phyloP scores from a whole-genome alignment of 2,797 vertebrate species.

The Peromyscus melanophrys region DNA sequence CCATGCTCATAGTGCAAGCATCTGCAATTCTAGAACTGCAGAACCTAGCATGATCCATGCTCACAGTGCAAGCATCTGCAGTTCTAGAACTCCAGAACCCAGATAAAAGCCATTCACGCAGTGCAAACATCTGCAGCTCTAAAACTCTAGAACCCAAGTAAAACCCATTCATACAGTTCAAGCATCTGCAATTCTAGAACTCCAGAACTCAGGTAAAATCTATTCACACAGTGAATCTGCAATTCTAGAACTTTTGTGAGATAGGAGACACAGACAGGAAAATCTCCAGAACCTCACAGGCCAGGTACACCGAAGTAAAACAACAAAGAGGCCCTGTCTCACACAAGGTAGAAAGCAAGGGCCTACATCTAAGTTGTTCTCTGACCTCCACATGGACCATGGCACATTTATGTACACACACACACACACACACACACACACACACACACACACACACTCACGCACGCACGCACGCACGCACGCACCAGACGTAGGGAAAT shows the following conservation, averaged over 20 bases:
- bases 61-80: background rate
- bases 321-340: background rate
- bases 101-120: background rate
- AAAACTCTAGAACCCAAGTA: background rate
- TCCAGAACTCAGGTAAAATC: background rate
- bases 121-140: background rate
- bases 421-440: background rate
- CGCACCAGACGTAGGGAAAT: background rate
- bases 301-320: background rate
- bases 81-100: background rate
- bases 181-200: no score
- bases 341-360: background rate
- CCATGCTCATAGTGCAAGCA: background rate
- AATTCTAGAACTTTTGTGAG: background rate
- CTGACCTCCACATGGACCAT: background rate
- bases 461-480: background rate
- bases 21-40: background rate
- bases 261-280: background rate
- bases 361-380: background rate
- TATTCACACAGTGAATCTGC: background rate
- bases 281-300: background rate
- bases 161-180: no score
- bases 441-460: background rate
- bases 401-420: background rate
- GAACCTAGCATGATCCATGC: background rate